These are phyloP conservation scores for Leucoma salicis DNA, from an alignment of 2,888 invertebrate genomes.

Conservation along the genomic window DNA sequence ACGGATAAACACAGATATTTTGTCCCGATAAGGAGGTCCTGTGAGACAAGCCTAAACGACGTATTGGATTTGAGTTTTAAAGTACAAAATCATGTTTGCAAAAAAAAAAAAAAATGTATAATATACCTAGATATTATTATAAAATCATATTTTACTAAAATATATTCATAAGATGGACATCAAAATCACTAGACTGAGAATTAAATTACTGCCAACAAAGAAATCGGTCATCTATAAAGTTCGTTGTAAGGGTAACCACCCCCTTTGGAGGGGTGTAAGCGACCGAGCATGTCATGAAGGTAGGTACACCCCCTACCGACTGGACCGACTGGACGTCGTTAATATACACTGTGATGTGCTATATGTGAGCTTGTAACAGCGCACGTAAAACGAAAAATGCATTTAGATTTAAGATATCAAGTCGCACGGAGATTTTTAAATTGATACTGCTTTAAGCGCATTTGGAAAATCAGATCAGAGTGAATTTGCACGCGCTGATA, in stretches of 20 bases:
- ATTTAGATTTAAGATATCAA: too few species aligned
- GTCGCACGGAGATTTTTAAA: too few species aligned
- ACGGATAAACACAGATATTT: too few species aligned
- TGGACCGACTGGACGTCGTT: too few species aligned
- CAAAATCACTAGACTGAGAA: conserved; percentile 19
- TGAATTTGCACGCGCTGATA: too few species aligned
- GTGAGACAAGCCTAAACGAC: too few species aligned
- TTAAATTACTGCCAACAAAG: conserved; percentile 23
- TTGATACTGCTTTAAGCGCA: too few species aligned
- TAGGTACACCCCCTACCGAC: conserved; percentile 12
- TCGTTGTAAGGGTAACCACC: conserved; percentile 10
- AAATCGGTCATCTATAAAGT: conserved; percentile 28
- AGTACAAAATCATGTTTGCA: too few species aligned
- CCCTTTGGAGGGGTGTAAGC: conserved; percentile 28
- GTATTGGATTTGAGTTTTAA: too few species aligned
- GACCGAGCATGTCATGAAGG: conserved; percentile 37
- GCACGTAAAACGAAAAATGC: neutral
- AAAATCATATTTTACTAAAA: conserved; percentile 5
- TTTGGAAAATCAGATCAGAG: too few species aligned
- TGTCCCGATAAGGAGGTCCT: too few species aligned
- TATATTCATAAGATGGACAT: conserved; percentile 11
- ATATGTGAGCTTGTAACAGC: neutral
- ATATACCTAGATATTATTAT: neutral
- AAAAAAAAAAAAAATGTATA: neutral
- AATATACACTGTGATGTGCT: neutral